These are phyloP conservation scores for Metaphire vulgaris DNA, from an alignment of 1,140 invertebrate species.

Conservation along the genomic window DNA sequence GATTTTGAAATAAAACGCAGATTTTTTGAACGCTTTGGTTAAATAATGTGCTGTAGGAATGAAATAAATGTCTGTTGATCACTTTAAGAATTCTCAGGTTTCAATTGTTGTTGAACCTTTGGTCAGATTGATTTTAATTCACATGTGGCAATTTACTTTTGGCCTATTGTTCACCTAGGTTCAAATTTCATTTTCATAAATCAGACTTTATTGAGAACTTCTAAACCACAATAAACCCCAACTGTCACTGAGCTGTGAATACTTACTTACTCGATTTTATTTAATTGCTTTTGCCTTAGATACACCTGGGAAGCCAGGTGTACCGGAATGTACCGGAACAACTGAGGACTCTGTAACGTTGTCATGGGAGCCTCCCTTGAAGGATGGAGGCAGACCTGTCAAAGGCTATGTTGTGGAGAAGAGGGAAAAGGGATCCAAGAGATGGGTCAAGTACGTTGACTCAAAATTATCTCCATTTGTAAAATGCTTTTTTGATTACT, in stretches of 20 bases:
- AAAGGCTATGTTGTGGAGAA: slow-evolving; percentile 86
- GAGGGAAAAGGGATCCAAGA: slow-evolving; percentile 65
- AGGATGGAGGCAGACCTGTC: slow-evolving; percentile 69
- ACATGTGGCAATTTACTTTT: neutral
- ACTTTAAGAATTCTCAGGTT: neutral
- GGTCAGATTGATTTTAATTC: neutral
- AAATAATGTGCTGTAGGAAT: no score
- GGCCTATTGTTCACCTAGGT: neutral
- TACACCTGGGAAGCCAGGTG: slow-evolving; percentile 79
- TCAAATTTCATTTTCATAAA: neutral
- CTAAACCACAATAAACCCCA: neutral
- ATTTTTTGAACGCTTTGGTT: no score
- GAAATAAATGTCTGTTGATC: no score
- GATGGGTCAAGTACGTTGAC: slow-evolving; percentile 48
- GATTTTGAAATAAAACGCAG: no score
- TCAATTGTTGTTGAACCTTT: neutral
- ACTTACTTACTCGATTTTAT: slow-evolving; percentile 10
- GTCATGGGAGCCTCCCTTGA: slow-evolving; percentile 82
- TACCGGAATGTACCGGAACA: slow-evolving; percentile 75
- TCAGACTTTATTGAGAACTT: neutral
- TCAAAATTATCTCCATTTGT: neutral
- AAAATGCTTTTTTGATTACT: neutral
- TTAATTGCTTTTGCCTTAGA: slow-evolving; percentile 55
- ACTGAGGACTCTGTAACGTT: slow-evolving; percentile 90
- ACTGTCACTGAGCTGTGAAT: neutral